Evolutionary conservation across 2,888 invertebrate species (phyloP), one percentile per base, ranked within the genome.

Genomic region (Drosophila affinis): DNA sequence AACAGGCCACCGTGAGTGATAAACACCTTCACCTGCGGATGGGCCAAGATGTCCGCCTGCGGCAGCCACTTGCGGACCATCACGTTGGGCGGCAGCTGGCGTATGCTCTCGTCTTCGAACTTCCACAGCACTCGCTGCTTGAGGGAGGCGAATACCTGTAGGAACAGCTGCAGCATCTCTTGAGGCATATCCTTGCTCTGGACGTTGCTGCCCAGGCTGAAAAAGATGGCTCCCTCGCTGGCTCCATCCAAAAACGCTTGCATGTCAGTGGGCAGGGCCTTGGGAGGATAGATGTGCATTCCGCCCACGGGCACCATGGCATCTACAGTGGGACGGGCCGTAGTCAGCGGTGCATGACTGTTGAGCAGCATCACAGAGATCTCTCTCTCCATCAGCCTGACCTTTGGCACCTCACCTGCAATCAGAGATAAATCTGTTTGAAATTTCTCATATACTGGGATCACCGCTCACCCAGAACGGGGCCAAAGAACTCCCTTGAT

Each of bases 281-380:
- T 91, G 21, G 91, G 90, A 14, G 90, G 88, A 56, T 91, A 91
- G 47, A 94, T 92, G 70, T 94, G 94, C 61, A 94, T 89, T 39
- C 94, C 94, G 10, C 93, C 94, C 7, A 94, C 93, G 54, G 93
- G 92, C 9, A 94, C 88, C 73, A 94, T 90, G 4, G 91, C 91
- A 1, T 93, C 91, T 2, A 92, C 90, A 0, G 90, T 83, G 9
- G 94, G 93, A 54, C 92, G 91, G 6, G 93, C 81, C 4, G 92
- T 92, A 39, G 92, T 92, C 44, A 94, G 74, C 4, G 92, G 91
- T 45, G 92, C 90, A 87, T 94, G 93, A 55, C 93, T 92, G 81
- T 94, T 94, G 0, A 93, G 78, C 52, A 94, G 76, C 44, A 93
- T 90, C 6, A 93, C 78, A 1, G 93, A 93, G 14, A 93, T 88